A percentile compares a stretch with the other conserved stretches of the same genome.
Evolutionary conservation across 2,113 vertebrate genomes (phyloP).

Genomic region (Ceyx cyanopectus): DNA sequence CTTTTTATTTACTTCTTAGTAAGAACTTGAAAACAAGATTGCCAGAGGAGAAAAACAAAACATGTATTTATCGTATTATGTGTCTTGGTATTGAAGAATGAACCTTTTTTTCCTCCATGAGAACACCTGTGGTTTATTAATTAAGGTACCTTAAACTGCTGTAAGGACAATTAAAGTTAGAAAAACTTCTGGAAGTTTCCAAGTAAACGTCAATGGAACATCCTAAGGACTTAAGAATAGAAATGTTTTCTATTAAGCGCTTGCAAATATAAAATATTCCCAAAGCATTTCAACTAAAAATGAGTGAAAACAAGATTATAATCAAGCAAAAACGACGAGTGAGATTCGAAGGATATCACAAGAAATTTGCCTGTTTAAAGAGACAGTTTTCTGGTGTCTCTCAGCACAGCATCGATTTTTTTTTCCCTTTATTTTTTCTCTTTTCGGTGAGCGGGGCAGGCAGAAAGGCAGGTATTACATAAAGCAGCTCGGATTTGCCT

Average conservation of each 20-base stretch:
- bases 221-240: background rate
- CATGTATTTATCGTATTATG: background rate
- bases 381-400: background rate
- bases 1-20: background rate
- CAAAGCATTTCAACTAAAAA: background rate
- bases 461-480: background rate
- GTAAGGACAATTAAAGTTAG: background rate
- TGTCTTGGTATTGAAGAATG: background rate
- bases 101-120: background rate
- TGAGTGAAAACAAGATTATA: background rate
- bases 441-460: background rate
- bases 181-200: background rate
- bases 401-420: background rate
- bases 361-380: background rate
- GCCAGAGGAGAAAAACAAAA: fast-evolving
- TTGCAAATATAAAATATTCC: background rate
- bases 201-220: background rate
- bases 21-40: background rate
- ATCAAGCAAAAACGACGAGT: fast-evolving
- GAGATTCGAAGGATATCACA: background rate
- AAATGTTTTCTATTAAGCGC: background rate
- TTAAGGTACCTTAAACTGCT: background rate
- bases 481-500: background rate
- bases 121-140: background rate
- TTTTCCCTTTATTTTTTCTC: background rate